Conservation (phyloP, 2,113 vertebrate species). For the Ardeotis arabs region DNA sequence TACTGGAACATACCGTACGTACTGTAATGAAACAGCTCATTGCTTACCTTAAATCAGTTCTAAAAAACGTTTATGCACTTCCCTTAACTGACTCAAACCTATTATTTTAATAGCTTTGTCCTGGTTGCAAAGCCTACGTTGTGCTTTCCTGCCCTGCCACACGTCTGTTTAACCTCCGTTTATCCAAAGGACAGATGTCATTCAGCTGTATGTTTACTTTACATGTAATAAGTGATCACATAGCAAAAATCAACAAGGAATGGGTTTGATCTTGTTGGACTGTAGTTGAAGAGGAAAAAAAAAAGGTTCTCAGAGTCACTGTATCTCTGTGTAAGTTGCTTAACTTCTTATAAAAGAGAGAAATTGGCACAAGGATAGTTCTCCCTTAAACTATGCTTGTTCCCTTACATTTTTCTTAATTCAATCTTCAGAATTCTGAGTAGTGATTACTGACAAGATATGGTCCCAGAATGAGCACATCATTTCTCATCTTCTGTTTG, state of each 20-base stretch:
- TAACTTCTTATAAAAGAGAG: neutral
- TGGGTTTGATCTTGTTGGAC: neutral
- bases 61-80: neutral
- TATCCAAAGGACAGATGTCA: constrained; percentile 15
- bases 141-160: neutral
- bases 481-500: neutral
- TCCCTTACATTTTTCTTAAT: neutral
- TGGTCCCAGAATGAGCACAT: neutral
- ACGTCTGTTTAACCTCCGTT: neutral
- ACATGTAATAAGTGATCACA: neutral
- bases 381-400: neutral
- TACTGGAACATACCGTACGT: neutral
- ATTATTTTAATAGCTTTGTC: neutral
- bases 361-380: neutral
- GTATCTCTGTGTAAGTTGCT: neutral
- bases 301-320: neutral
- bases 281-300: neutral
- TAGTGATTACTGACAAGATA: neutral
- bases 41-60: neutral
- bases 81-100: neutral
- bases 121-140: neutral
- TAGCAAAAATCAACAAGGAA: neutral
- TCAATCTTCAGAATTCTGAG: neutral
- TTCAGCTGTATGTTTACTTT: neutral
- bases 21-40: neutral